Conservation (phyloP, 2,113 vertebrate species). For the Salvator merianae region DNA sequence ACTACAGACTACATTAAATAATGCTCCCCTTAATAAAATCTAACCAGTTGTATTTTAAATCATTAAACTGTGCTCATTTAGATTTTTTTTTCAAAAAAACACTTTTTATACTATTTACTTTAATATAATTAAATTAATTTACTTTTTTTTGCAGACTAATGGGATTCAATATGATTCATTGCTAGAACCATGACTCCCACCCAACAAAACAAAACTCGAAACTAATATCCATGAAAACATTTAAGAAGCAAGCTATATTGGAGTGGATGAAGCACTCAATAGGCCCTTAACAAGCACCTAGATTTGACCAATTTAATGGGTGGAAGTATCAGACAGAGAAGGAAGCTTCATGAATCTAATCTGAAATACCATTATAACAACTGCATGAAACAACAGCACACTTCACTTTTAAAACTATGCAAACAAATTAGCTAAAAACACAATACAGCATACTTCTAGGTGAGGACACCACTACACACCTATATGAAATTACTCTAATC, state of each 20-base stretch:
- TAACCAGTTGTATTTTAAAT: background rate
- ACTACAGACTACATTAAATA: slow-evolving; percentile 4
- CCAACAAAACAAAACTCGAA: background rate
- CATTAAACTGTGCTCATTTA: background rate
- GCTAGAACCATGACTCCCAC: background rate
- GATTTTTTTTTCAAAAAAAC: too few relatives aligned
- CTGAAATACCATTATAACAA: background rate
- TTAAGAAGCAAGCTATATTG: background rate
- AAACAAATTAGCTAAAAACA: background rate
- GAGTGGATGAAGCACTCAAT: background rate
- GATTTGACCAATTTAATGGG: background rate
- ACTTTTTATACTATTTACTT: too few relatives aligned
- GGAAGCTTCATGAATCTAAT: background rate
- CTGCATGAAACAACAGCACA: background rate
- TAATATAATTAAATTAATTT: background rate
- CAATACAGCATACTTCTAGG: background rate
- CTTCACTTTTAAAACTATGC: background rate
- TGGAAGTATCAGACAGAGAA: background rate
- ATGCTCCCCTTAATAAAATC: slow-evolving; percentile 11
- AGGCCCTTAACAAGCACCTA: background rate
- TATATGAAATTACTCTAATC: background rate
- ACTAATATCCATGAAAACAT: accelerated
- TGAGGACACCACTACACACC: background rate
- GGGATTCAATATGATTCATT: background rate
- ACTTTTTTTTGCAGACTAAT: background rate